Conservation (phyloP, 2,888 invertebrate species). For the Polymixis flavicincta region DNA sequence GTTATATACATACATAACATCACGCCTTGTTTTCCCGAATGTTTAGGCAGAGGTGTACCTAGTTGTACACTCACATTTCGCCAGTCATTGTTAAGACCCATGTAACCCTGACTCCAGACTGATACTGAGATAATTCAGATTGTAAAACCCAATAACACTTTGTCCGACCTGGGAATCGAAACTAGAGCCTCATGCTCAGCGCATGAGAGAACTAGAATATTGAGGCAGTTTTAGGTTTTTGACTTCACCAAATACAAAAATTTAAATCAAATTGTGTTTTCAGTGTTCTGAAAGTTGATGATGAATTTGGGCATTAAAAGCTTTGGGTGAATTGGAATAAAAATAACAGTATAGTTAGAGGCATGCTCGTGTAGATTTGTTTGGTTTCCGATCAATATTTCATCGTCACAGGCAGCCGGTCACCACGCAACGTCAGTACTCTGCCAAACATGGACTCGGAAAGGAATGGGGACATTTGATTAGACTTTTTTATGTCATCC, state of each 20-base stretch:
- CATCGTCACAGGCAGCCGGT: slow-evolving; percentile 82
- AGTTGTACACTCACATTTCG: too few relatives aligned
- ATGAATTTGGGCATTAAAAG: slow-evolving; percentile 32
- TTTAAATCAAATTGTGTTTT: slow-evolving; percentile 11
- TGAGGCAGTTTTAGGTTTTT: slow-evolving; percentile 2
- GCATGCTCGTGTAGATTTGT: slow-evolving; percentile 73
- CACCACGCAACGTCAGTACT: slow-evolving; percentile 76
- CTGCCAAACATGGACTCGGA: slow-evolving; percentile 63
- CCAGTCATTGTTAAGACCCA: too few relatives aligned
- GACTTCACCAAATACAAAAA: slow-evolving; percentile 18
- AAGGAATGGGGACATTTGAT: slow-evolving; percentile 50
- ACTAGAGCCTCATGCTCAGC: too few relatives aligned
- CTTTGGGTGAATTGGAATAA: slow-evolving; percentile 33
- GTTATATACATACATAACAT: too few relatives aligned
- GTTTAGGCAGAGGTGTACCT: too few relatives aligned
- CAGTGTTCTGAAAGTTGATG: slow-evolving; percentile 2
- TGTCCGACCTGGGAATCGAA: too few relatives aligned
- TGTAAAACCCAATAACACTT: too few relatives aligned
- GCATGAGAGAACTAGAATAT: too few relatives aligned
- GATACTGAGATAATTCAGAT: too few relatives aligned
- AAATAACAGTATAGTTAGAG: slow-evolving; percentile 48
- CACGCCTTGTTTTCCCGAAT: too few relatives aligned
- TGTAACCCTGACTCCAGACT: too few relatives aligned
- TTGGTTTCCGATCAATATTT: slow-evolving; percentile 84
- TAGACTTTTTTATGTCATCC: slow-evolving; percentile 21